A percentile compares a stretch with the other conserved stretches of the same genome.
Evolutionary conservation across 2,888 invertebrate species (phyloP).

Genomic region (Malthinus seriepunctatus): DNA sequence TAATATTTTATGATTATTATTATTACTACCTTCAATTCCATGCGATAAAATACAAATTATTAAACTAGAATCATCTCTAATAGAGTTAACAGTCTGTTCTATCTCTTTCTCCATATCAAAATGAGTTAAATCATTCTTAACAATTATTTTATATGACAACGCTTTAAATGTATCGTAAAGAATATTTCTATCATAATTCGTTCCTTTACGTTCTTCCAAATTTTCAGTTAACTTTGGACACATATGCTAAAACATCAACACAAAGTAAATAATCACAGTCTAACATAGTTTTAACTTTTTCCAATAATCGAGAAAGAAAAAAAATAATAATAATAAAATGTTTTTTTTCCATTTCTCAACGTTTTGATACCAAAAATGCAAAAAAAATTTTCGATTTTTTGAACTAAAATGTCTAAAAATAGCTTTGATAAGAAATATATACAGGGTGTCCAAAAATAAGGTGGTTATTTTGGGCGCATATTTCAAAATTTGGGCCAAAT

Average conservation of each 20-base stretch:
- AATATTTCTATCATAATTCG: slow-evolving; percentile 46
- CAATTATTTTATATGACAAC: slow-evolving; percentile 48
- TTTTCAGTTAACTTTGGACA: slow-evolving; percentile 32
- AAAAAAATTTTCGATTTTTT: too few species aligned
- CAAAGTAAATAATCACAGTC: too few species aligned
- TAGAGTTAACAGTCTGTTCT: slow-evolving; percentile 36
- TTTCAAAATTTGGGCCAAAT: too few species aligned
- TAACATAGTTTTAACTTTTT: too few species aligned
- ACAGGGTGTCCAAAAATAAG: too few species aligned
- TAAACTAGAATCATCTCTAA: slow-evolving; percentile 49
- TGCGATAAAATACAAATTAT: slow-evolving; percentile 56
- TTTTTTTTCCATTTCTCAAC: too few species aligned
- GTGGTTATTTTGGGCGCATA: too few species aligned
- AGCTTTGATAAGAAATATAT: too few species aligned
- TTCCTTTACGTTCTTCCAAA: slow-evolving; percentile 50
- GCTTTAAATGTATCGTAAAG: slow-evolving; percentile 47
- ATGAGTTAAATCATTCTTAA: slow-evolving; percentile 44
- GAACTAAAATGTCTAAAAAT: too few species aligned
- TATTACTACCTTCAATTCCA: slow-evolving; percentile 48
- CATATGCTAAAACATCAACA: slow-evolving; percentile 38
- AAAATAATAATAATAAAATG: slow-evolving; percentile 7
- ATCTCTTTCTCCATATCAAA: slow-evolving; percentile 41
- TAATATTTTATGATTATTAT: too few species aligned
- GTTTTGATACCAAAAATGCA: too few species aligned
- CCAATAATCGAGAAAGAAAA: slow-evolving; percentile 18